Percentiles rank a stretch among this genome's conserved stretches.
phyloP scores from a whole-genome alignment of 2,113 vertebrate genomes.

The Cynoglossus semilaevis region DNA sequence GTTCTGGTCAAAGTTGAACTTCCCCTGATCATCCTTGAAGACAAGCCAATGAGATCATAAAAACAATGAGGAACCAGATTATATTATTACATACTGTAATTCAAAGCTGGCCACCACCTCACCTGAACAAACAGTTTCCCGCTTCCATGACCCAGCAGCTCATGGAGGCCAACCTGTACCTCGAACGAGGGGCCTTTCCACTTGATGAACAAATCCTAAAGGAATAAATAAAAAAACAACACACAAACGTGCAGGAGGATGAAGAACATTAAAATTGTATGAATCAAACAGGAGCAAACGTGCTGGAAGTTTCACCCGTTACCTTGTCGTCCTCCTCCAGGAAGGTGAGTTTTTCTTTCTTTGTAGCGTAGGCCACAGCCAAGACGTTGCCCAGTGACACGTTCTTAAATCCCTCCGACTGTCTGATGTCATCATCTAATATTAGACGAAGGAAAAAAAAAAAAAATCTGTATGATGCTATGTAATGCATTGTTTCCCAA shows the following conservation, averaged over 20 bases:
- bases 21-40: conserved; percentile 80
- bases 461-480: background rate
- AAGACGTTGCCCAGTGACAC: conserved; percentile 89
- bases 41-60: background rate
- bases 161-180: conserved; percentile 90
- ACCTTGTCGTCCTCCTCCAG: conserved; percentile 87
- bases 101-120: background rate
- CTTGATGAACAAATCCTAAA: conserved; percentile 86
- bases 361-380: conserved; percentile 82
- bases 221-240: background rate
- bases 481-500: no score
- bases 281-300: background rate
- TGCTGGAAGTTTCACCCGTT: background rate
- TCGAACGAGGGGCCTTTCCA: conserved; percentile 89
- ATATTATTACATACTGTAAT: background rate
- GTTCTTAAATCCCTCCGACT: conserved; percentile 90
- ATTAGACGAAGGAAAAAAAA: background rate
- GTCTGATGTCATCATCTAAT: conserved; percentile 88
- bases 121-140: conserved; percentile 92
- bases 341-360: conserved; percentile 88
- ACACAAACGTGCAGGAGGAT: background rate
- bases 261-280: background rate
- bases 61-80: background rate
- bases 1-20: conserved; percentile 84
- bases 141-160: conserved; percentile 88